A percentile compares a stretch with the other conserved stretches of the same genome.
phyloP scores from a whole-genome alignment of 2,888 invertebrate genomes.

The Toxonevra muliebris region DNA sequence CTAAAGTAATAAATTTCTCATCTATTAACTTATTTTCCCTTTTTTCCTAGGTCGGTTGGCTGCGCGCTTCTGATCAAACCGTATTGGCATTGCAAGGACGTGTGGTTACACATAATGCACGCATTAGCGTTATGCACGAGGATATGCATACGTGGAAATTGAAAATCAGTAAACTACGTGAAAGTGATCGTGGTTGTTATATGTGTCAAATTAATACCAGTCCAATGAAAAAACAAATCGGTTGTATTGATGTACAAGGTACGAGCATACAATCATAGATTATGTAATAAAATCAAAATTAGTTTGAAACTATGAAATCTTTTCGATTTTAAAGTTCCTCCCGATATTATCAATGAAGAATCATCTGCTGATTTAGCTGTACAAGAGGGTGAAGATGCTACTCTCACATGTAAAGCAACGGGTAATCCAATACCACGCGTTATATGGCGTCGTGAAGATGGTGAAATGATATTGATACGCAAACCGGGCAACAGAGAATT shows the following conservation, averaged over 20 bases:
- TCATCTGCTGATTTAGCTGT: slow-evolving; percentile 81
- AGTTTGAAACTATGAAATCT: slow-evolving; percentile 1
- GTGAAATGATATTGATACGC: slow-evolving; percentile 71
- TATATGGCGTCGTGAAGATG: slow-evolving; percentile 83
- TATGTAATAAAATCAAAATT: slow-evolving; percentile 3
- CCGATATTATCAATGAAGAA: slow-evolving; percentile 79
- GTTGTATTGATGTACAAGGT: slow-evolving; percentile 90
- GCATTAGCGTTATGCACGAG: slow-evolving; percentile 85
- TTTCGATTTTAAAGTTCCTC: slow-evolving; percentile 68
- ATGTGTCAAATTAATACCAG: slow-evolving; percentile 93
- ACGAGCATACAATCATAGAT: slow-evolving; percentile 46
- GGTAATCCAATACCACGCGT: slow-evolving; percentile 82
- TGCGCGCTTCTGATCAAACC: slow-evolving; percentile 90
- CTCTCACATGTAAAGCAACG: slow-evolving; percentile 80
- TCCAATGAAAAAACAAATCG: slow-evolving; percentile 86
- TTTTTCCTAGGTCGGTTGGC: slow-evolving; percentile 80
- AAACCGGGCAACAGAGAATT: slow-evolving; percentile 66
- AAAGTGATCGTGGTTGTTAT: slow-evolving; percentile 86
- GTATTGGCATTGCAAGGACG: slow-evolving; percentile 85
- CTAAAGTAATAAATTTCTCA: no score
- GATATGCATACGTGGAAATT: slow-evolving; percentile 86
- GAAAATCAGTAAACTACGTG: slow-evolving; percentile 82
- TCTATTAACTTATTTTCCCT: no score
- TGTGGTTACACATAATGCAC: slow-evolving; percentile 84
- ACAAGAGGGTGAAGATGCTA: slow-evolving; percentile 81